Evolutionary conservation across 2,797 vertebrate genomes (phyloP).

Genomic region (Phataginus tetradactyla): DNA sequence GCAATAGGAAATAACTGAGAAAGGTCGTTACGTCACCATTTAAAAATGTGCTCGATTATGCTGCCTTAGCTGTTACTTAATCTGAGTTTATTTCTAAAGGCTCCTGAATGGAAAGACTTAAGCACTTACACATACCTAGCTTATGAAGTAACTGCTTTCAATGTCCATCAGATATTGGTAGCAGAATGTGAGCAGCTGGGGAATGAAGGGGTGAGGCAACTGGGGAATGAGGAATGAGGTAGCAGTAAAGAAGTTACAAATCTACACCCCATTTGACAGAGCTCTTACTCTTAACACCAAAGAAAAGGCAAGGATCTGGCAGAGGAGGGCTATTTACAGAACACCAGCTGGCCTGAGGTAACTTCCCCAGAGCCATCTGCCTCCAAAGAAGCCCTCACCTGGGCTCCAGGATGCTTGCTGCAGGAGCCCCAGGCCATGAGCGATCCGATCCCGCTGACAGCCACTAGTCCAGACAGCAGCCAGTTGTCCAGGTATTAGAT

Average conservation of each 20-base stretch:
- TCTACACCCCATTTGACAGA: conserved; percentile 10
- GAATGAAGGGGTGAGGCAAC: conserved; percentile 21
- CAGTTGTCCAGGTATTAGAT: conserved; percentile 92
- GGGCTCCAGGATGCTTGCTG: conserved; percentile 81
- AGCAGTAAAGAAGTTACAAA: conserved; percentile 7
- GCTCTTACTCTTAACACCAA: background rate
- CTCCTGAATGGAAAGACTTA: conserved; percentile 71
- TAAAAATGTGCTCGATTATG: conserved; percentile 85
- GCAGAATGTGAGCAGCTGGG: conserved; percentile 40
- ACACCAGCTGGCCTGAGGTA: conserved; percentile 83
- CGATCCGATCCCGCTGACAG: conserved; percentile 76
- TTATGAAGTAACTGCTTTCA: conserved; percentile 72
- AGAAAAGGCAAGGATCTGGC: background rate
- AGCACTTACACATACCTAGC: conserved; percentile 55
- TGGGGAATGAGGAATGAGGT: background rate
- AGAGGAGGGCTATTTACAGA: conserved; percentile 80
- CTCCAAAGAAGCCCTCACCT: conserved; percentile 84
- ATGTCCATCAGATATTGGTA: conserved; percentile 37
- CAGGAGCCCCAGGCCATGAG: conserved; percentile 80
- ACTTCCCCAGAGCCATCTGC: conserved; percentile 87
- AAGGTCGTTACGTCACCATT: conserved; percentile 83
- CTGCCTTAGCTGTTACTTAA: conserved; percentile 83
- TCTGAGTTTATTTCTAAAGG: conserved; percentile 79
- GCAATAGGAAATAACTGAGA: conserved; percentile 81
- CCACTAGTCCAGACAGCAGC: conserved; percentile 69